Evolutionary conservation across 2,888 invertebrate species (phyloP).

Genomic region (Tortrix viridana): DNA sequence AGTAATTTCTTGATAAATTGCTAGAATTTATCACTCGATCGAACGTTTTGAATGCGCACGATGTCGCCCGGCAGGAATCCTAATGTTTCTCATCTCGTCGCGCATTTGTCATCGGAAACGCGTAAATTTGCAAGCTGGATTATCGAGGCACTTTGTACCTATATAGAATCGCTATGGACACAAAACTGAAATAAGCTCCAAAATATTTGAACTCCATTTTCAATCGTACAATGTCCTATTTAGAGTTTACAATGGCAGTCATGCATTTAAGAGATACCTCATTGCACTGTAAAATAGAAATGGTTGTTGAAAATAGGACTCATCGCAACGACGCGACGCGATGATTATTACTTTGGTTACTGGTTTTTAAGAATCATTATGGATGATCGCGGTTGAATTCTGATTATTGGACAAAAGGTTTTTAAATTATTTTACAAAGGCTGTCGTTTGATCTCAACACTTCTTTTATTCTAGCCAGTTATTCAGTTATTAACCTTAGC

Average conservation of each 20-base stretch:
- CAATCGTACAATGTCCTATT: neutral
- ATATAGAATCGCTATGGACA: neutral
- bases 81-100: constrained; percentile 50
- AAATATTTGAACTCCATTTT: neutral
- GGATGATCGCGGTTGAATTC: too few relatives aligned
- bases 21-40: constrained; percentile 63
- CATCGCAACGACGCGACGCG: too few relatives aligned
- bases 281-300: too few relatives aligned
- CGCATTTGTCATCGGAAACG: constrained; percentile 52
- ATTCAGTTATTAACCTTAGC: too few relatives aligned
- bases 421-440: neutral
- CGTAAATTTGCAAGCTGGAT: constrained; percentile 47
- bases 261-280: too few relatives aligned
- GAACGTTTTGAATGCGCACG: constrained; percentile 57
- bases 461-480: neutral
- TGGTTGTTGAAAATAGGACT: too few relatives aligned
- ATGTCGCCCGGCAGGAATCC: constrained; percentile 43
- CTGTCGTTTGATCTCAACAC: constrained; percentile 5
- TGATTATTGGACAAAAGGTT: too few relatives aligned
- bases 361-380: too few relatives aligned
- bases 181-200: neutral
- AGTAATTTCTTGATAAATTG: constrained; percentile 67
- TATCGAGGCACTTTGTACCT: constrained; percentile 39
- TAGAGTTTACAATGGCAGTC: neutral
- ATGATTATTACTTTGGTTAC: too few relatives aligned